Conservation (phyloP, 30 jellyfish, hydroid and myxozoan genomes). For the Aurelia aurita region DNA sequence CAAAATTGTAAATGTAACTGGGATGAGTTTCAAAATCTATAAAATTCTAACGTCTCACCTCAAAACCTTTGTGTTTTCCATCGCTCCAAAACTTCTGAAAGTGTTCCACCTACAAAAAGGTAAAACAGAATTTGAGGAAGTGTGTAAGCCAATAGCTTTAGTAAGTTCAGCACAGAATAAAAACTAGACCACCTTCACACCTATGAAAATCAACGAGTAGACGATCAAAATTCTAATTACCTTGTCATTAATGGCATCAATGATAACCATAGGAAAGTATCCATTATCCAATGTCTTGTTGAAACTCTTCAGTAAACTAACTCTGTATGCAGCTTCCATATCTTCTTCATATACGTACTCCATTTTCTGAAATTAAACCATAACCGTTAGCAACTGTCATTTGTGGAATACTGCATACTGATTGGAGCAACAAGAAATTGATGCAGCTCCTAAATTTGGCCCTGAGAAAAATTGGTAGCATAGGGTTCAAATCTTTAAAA, state of each 20-base stretch:
- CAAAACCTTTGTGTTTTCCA: slow-evolving; percentile 98
- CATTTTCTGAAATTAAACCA: slow-evolving; percentile 74
- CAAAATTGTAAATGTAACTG: too few species aligned
- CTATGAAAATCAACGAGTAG: too few species aligned
- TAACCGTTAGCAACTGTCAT: too few species aligned
- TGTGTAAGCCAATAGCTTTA: too few species aligned
- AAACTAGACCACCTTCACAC: too few species aligned
- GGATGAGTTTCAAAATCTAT: not conserved
- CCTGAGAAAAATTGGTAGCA: too few species aligned
- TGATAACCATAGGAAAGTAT: slow-evolving; percentile 91
- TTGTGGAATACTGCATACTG: too few species aligned
- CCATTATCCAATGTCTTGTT: slow-evolving; percentile 97
- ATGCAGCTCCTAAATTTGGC: too few species aligned
- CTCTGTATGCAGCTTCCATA: slow-evolving; percentile 90
- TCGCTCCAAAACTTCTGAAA: slow-evolving; percentile 96
- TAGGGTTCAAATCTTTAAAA: too few species aligned
- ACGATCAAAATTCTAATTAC: slow-evolving; percentile 13
- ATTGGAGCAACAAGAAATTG: too few species aligned
- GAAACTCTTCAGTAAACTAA: slow-evolving; percentile 84
- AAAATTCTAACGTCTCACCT: slow-evolving; percentile 43
- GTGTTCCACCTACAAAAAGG: slow-evolving; percentile 71
- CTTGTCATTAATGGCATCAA: slow-evolving; percentile 94
- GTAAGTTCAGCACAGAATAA: too few species aligned
- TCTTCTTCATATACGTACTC: slow-evolving; percentile 97
- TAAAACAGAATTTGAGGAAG: too few species aligned